Evolutionary conservation across 1,140 invertebrate genomes (phyloP).

Genomic region (Heliothis virescens): DNA sequence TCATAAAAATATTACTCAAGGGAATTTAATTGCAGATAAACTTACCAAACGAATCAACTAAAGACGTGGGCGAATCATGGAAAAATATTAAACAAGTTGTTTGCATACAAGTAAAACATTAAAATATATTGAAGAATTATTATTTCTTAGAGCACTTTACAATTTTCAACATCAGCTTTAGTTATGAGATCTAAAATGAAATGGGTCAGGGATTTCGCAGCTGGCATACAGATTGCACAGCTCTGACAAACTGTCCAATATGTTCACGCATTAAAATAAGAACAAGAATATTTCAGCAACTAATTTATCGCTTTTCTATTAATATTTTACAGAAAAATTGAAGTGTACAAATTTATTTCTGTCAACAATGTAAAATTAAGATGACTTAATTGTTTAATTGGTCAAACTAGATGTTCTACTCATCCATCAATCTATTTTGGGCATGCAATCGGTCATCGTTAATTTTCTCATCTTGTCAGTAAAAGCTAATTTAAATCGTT

Average conservation of each 20-base stretch:
- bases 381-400: not conserved
- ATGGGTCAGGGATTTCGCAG: conserved; percentile 31
- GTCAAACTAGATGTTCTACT: not conserved
- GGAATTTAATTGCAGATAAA: too few species aligned
- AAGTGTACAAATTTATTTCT: not conserved
- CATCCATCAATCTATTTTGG: conserved; percentile 5
- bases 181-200: conserved; percentile 26
- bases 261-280: conserved; percentile 24
- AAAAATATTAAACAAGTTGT: too few species aligned
- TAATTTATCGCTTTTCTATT: not conserved
- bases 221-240: conserved; percentile 37
- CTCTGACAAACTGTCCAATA: conserved; percentile 30
- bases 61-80: too few species aligned
- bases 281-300: conserved; percentile 6
- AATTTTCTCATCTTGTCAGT: not conserved
- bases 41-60: too few species aligned
- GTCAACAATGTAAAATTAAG: not conserved
- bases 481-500: too few species aligned
- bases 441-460: not conserved
- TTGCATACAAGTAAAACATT: not conserved
- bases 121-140: not conserved
- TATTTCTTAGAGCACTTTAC: not conserved
- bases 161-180: conserved; percentile 13
- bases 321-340: not conserved
- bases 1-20: too few species aligned